A percentile compares a stretch with the other conserved stretches of the same genome.
phyloP scores from a whole-genome alignment of 2,113 vertebrate genomes.

The Nycticorax nycticorax region DNA sequence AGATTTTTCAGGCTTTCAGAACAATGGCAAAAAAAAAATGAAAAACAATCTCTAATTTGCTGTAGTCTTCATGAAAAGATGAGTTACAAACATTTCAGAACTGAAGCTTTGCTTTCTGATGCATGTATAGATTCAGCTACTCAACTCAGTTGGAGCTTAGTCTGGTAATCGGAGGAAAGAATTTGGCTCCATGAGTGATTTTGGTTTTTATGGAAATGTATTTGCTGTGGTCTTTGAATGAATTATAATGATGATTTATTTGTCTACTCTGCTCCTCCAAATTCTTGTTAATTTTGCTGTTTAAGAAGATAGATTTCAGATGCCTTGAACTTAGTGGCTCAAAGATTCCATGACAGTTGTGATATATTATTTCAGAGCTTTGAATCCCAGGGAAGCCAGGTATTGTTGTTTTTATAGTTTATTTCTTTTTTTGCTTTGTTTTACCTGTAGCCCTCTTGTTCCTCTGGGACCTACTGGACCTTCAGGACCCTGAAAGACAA shows the following conservation, averaged over 20 bases:
- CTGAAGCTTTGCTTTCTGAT: not conserved
- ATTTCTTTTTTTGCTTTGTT: not conserved
- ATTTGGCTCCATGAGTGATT: not conserved
- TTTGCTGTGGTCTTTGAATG: not conserved
- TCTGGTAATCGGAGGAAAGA: not conserved
- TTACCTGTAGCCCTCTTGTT: constrained; percentile 84
- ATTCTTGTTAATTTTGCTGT: not conserved
- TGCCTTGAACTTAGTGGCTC: not conserved
- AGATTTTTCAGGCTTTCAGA: not conserved
- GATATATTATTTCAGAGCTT: not conserved
- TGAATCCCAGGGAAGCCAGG: not conserved
- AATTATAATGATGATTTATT: not conserved
- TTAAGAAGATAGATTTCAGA: not conserved
- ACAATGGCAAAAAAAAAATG: not conserved
- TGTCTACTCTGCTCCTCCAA: not conserved
- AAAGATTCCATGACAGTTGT: not conserved
- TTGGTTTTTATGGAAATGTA: not conserved
- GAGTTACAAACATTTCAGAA: not conserved
- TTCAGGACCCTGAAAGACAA: constrained; percentile 81
- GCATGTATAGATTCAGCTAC: not conserved
- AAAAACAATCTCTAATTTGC: not conserved
- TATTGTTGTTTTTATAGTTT: not conserved
- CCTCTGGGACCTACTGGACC: constrained; percentile 82
- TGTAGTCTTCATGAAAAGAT: not conserved
- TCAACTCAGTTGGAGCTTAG: not conserved